These are phyloP conservation scores for Pimephales promelas DNA, from an alignment of 2,113 vertebrate genomes.

Conservation along the genomic window DNA sequence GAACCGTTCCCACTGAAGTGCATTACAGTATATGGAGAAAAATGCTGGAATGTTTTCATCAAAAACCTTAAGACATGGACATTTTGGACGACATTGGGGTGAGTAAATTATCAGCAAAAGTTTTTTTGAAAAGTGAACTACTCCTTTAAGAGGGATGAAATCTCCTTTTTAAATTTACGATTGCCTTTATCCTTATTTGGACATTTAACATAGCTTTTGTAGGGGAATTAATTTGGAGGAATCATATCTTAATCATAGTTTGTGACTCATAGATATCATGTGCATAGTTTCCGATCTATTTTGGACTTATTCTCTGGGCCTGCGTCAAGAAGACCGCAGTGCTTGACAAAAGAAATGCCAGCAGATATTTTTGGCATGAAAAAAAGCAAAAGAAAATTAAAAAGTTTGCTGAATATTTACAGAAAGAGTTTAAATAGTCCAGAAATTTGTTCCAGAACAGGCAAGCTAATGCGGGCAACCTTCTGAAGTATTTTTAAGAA, in stretches of 20 bases:
- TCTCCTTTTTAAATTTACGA: neutral
- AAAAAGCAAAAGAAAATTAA: neutral
- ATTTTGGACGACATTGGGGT: no score
- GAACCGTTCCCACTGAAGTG: no score
- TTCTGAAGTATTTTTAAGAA: neutral
- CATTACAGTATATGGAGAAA: no score
- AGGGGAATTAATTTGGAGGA: neutral
- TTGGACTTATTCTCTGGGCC: neutral
- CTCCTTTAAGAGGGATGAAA: neutral
- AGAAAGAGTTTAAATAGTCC: neutral
- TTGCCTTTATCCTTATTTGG: neutral
- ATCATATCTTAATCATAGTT: neutral
- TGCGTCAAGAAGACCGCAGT: neutral
- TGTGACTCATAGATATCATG: neutral
- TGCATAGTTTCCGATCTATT: neutral
- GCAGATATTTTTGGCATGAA: neutral
- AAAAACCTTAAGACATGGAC: no score
- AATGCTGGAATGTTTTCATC: no score
- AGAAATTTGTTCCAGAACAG: neutral
- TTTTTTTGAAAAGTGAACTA: no score
- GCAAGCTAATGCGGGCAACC: neutral
- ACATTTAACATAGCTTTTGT: neutral
- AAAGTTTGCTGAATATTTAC: neutral
- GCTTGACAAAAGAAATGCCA: slow-evolving; percentile 4
- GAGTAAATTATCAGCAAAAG: no score